Evolutionary conservation across 2,888 invertebrate species (phyloP).

Genomic region (Drosophila mimica): DNA sequence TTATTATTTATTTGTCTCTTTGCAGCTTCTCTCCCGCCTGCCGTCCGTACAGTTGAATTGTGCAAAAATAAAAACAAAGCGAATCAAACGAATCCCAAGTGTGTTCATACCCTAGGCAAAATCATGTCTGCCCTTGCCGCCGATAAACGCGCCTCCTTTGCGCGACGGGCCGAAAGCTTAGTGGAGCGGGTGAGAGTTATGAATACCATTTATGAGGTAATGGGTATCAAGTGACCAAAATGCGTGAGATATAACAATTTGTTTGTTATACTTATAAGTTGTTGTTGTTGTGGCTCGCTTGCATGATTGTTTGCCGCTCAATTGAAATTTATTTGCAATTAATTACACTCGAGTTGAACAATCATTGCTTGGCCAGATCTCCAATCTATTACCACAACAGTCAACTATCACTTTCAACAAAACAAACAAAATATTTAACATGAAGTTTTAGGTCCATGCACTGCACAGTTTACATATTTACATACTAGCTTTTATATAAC

Average conservation of each 20-base stretch:
- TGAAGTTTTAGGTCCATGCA: constrained; percentile 7
- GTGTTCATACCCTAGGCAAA: constrained; percentile 12
- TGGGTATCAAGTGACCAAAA: constrained; percentile 84
- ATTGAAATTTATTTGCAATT: constrained; percentile 49
- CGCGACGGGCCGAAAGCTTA: constrained; percentile 85
- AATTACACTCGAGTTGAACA: constrained; percentile 5
- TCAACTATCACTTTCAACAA: constrained; percentile 1
- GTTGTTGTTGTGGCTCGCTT: constrained; percentile 41
- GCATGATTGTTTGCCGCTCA: constrained; percentile 31
- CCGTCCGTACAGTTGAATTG: constrained; percentile 4
- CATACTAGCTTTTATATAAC: constrained; percentile 4
- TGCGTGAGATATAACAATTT: constrained; percentile 77
- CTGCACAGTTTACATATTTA: not conserved
- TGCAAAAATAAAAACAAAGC: constrained; percentile 1
- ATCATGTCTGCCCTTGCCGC: constrained; percentile 79
- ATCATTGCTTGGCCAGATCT: constrained; percentile 14
- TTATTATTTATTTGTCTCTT: constrained; percentile 27
- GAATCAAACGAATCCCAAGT: constrained; percentile 13
- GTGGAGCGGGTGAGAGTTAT: constrained; percentile 85
- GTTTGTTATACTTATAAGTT: constrained; percentile 42
- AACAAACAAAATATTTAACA: not conserved
- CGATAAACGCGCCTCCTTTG: constrained; percentile 84
- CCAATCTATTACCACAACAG: constrained; percentile 6
- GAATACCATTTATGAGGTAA: constrained; percentile 85
- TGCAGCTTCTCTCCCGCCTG: constrained; percentile 37